Conservation (phyloP, 2,888 invertebrate species). For the Nephrocerus scutellatus region DNA sequence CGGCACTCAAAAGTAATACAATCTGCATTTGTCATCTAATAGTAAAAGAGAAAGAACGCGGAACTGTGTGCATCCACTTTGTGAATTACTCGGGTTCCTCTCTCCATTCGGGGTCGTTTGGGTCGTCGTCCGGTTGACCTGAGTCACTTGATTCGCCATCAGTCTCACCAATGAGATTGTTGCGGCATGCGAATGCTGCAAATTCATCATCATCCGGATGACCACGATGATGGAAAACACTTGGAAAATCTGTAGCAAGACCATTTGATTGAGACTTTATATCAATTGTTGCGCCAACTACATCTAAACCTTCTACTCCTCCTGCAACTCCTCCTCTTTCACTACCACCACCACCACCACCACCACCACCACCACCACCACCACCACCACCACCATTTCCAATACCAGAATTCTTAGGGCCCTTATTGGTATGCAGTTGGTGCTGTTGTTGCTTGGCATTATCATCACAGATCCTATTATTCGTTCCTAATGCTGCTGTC, state of each 20-base stretch:
- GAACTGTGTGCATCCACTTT: conserved; percentile 27
- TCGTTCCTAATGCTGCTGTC: conserved; percentile 13
- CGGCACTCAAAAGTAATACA: too few relatives aligned
- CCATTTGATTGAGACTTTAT: conserved; percentile 15
- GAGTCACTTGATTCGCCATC: conserved; percentile 44
- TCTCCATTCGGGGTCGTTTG: conserved; percentile 79
- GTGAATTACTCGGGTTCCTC: conserved; percentile 27
- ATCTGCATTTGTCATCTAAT: too few relatives aligned
- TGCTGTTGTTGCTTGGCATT: conserved; percentile 1
- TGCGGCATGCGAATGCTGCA: conserved; percentile 23
- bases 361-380: conserved; percentile 2
- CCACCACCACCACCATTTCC: conserved; percentile 18
- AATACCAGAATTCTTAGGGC: conserved; percentile 8
- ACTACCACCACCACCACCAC: not conserved
- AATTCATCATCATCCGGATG: conserved; percentile 30
- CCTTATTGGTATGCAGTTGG: conserved; percentile 1
- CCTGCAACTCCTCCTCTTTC: not conserved
- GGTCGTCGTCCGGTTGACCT: conserved; percentile 73
- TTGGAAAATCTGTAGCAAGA: conserved; percentile 11
- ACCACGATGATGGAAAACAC: conserved; percentile 13
- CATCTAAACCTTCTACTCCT: conserved; percentile 12
- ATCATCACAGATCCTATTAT: conserved; percentile 10
- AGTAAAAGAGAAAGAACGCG: too few relatives aligned
- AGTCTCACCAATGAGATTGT: conserved; percentile 25
- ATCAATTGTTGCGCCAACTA: conserved; percentile 9